Conservation (phyloP, 2,888 invertebrate species). For the Cepaea hortensis region DNA sequence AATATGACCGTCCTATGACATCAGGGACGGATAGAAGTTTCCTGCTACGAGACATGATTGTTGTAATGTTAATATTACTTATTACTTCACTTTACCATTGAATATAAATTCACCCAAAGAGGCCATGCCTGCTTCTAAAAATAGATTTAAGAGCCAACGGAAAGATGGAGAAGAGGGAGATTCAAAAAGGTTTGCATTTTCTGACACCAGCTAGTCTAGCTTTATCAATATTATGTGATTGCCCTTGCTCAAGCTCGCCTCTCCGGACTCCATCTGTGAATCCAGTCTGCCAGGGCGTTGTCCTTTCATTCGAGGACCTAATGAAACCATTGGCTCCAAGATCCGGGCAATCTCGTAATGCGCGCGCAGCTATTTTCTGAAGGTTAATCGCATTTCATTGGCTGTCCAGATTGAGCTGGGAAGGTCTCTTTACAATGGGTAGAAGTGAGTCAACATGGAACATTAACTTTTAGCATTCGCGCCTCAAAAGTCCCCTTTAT, state of each 20-base stretch:
- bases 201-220: conserved; percentile 15
- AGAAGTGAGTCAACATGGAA: conserved; percentile 27
- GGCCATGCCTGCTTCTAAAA: too few relatives aligned
- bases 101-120: too few relatives aligned
- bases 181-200: conserved; percentile 8
- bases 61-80: too few relatives aligned
- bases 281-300: not conserved
- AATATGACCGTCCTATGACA: too few relatives aligned
- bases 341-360: conserved; percentile 8
- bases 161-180: not conserved
- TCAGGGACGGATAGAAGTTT: too few relatives aligned
- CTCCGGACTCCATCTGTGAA: conserved; percentile 22
- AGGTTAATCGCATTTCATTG: conserved; percentile 40
- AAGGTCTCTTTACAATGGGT: not conserved
- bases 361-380: conserved; percentile 21
- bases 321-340: conserved; percentile 31
- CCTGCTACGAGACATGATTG: too few relatives aligned
- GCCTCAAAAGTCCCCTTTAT: too few relatives aligned
- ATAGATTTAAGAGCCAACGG: not conserved
- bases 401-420: conserved; percentile 13
- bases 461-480: not conserved
- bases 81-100: too few relatives aligned
- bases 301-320: conserved; percentile 2
- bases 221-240: conserved; percentile 33
- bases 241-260: not conserved